These are phyloP conservation scores for Gymnocephalus cernua DNA, from an alignment of 2,113 vertebrate species.

Conservation along the genomic window DNA sequence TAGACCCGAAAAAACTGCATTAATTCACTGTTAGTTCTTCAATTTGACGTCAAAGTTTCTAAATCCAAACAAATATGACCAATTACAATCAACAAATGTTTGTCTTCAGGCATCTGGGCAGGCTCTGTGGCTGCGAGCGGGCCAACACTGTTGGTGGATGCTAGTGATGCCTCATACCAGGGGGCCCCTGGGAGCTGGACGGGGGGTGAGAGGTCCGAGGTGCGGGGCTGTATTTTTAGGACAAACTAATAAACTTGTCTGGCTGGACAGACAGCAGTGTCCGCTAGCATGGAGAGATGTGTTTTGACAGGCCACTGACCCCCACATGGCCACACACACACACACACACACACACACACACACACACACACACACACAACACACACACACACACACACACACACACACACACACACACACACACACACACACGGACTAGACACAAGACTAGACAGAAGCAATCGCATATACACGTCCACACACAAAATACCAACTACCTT, in stretches of 20 bases:
- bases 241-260: conserved; percentile 84
- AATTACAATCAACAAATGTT: conserved; percentile 68
- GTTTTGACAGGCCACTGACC: conserved; percentile 74
- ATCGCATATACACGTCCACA: neutral
- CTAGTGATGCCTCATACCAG: conserved; percentile 65
- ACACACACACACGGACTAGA: conserved; percentile 15
- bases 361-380: conserved; percentile 18
- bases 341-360: conserved; percentile 29
- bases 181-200: conserved; percentile 68
- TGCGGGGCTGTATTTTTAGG: conserved; percentile 69
- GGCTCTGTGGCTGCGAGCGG: conserved; percentile 25
- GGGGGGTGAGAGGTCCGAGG: conserved; percentile 59
- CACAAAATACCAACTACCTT: neutral
- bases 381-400: conserved; percentile 26
- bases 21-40: neutral
- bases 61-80: conserved; percentile 47
- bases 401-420: conserved; percentile 21
- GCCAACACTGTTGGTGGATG: conserved; percentile 49
- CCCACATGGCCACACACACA: conserved; percentile 36
- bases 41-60: conserved; percentile 26
- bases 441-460: neutral
- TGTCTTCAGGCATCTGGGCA: conserved; percentile 55
- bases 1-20: conserved; percentile 27
- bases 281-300: conserved; percentile 51
- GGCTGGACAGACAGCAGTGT: conserved; percentile 73